phyloP scores from a whole-genome alignment of 2,113 vertebrate species.

The Prolemur simus region DNA sequence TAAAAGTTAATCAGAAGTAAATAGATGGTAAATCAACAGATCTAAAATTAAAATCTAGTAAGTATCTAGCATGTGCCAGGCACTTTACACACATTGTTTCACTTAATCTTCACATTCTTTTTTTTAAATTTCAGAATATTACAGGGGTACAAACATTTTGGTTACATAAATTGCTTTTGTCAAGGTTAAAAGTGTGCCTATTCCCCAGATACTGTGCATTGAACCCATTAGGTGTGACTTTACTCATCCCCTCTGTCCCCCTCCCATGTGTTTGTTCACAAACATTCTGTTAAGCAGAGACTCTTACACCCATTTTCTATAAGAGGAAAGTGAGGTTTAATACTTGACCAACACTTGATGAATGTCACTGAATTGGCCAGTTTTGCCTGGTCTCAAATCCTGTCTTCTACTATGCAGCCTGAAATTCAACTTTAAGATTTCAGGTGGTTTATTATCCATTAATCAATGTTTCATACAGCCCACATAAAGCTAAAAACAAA shows the following conservation, averaged over 20 bases:
- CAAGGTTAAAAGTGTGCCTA: too few relatives aligned
- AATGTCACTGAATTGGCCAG: not conserved
- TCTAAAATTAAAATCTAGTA: not conserved
- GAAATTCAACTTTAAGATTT: not conserved
- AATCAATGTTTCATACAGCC: not conserved
- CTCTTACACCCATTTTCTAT: not conserved
- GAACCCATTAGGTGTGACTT: too few relatives aligned
- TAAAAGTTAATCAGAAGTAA: not conserved
- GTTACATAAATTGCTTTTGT: too few relatives aligned
- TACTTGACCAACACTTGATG: not conserved
- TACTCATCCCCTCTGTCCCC: too few relatives aligned
- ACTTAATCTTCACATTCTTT: not conserved
- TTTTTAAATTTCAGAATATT: too few relatives aligned
- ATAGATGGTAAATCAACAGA: slow-evolving; percentile 11
- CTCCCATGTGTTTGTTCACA: too few relatives aligned
- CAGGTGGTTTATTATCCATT: not conserved
- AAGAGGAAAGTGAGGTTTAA: not conserved
- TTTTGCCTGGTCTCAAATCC: not conserved
- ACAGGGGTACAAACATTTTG: too few relatives aligned
- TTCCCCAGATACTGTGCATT: too few relatives aligned
- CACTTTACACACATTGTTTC: not conserved
- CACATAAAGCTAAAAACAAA: slow-evolving; percentile 15
- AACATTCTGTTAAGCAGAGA: not conserved
- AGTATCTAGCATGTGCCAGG: not conserved
- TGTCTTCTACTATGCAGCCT: not conserved